phyloP scores from a whole-genome alignment of 2,888 invertebrate species.

The Orchestes rusci region DNA sequence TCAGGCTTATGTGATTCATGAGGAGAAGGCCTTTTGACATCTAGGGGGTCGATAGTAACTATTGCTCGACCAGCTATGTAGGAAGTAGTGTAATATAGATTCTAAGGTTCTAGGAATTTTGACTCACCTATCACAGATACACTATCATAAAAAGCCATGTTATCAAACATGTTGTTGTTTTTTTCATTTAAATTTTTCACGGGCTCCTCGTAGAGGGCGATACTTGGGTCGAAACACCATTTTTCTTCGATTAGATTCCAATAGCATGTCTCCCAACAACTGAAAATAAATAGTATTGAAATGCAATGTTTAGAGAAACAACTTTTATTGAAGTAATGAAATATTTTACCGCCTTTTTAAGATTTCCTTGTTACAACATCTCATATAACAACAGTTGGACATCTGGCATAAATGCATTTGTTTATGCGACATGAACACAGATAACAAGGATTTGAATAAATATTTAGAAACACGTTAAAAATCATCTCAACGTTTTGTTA shows the following conservation, averaged over 20 bases:
- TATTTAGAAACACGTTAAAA: too few species aligned
- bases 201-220: constrained; percentile 52
- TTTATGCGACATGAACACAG: too few species aligned
- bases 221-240: constrained; percentile 67
- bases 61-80: constrained; percentile 37
- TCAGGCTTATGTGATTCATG: constrained; percentile 14
- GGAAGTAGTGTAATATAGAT: background rate
- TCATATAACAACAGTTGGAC: too few species aligned
- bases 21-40: too few species aligned
- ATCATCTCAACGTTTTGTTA: too few species aligned
- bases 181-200: constrained; percentile 32
- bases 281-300: constrained; percentile 35
- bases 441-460: too few species aligned
- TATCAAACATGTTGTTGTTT: constrained; percentile 41
- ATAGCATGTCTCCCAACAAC: constrained; percentile 64
- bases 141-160: constrained; percentile 44
- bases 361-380: too few species aligned
- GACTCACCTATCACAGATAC: constrained; percentile 38
- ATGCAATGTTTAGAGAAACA: background rate
- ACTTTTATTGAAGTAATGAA: background rate
- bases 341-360: background rate
- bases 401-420: too few species aligned
- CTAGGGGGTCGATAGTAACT: constrained; percentile 41
- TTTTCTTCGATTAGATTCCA: constrained; percentile 68
- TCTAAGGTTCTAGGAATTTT: background rate